Percentiles rank a stretch among this genome's conserved stretches.
Evolutionary conservation across 1,140 invertebrate genomes (phyloP).

Genomic region (Drosophila murphyi): DNA sequence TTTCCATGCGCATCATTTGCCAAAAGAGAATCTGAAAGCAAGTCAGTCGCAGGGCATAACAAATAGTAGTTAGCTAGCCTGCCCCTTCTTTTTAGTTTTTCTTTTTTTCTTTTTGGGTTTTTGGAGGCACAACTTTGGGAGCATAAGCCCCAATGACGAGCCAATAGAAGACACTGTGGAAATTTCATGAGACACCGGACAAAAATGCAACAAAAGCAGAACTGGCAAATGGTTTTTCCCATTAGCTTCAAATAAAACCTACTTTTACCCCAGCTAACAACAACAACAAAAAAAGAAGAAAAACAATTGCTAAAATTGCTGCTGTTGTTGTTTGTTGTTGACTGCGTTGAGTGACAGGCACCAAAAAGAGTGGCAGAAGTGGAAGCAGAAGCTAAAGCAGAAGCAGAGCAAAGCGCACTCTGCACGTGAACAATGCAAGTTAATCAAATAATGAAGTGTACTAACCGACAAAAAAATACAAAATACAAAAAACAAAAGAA

Average conservation of each 20-base stretch:
- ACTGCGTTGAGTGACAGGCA: constrained; percentile 42
- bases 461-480: constrained; percentile 58
- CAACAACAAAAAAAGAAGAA: constrained; percentile 7
- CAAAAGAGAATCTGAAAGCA: constrained; percentile 58
- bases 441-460: constrained; percentile 81
- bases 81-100: neutral
- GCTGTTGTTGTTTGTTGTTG: constrained; percentile 37
- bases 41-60: constrained; percentile 11
- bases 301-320: constrained; percentile 70
- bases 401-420: constrained; percentile 36
- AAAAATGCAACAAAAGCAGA: constrained; percentile 30
- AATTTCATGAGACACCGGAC: constrained; percentile 14
- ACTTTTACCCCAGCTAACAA: constrained; percentile 60
- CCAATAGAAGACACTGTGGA: constrained; percentile 30
- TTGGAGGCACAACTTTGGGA: constrained; percentile 37
- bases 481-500: constrained; percentile 64
- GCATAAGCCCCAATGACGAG: constrained; percentile 54
- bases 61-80: constrained; percentile 12
- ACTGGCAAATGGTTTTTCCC: constrained; percentile 64
- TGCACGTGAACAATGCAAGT: constrained; percentile 77
- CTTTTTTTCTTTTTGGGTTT: too few relatives aligned
- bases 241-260: constrained; percentile 75
- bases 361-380: constrained; percentile 15
- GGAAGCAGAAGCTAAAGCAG: constrained; percentile 11
- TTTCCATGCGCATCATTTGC: constrained; percentile 66